Base-by-base conservation (phyloP, 2,888 invertebrate species). In the Drosophila formosana region DNA sequence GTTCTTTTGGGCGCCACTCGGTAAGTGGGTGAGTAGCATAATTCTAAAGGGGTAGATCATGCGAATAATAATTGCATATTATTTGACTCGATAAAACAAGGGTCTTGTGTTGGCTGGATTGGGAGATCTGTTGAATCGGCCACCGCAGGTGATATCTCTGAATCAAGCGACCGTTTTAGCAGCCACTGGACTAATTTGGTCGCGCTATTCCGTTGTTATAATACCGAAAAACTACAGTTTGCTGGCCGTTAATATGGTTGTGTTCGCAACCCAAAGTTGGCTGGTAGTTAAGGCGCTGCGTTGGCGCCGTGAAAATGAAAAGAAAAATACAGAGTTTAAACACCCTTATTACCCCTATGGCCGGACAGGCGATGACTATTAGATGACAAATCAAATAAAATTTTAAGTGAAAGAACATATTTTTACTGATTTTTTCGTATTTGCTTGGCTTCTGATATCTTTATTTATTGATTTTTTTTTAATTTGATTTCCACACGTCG, bases 1-100 rank as follows among this genome's bases (percentile, higher is more conserved):
- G 5, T 90, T 90, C 50, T 90, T 90, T 32, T 90, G 90, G 90
- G 90, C 71, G 0, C 90, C 90, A 0, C 0, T 87, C 0, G 79
- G 87, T 6, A 90, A 90, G 64, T 90, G 90, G 89, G 90, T 89
- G 62, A 72, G 74, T 53, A 3, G 11, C 4, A 13, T 6, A 5
- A 34, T 4, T 0, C 3, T 4, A 37, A 11, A 34, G 18, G 18
- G 18, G 18, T 18, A 18, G 18, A 18, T 18, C 18, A 18, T 1
- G 18, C 18, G 18, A 18, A 18, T 18, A 18, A 18, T 1, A 0
- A 23, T 4, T 23, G 4, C 4, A 28, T 13, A n/a, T 4, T 28
- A 18, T 37, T 0, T 23, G 34, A 9, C 18, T 6, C 6, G 11
- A 18, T 18, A 18, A 18, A 18, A 18, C 0, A 3, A 83, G 84